phyloP scores from a whole-genome alignment of 2,797 vertebrate genomes.

The Muscicapa comitata region DNA sequence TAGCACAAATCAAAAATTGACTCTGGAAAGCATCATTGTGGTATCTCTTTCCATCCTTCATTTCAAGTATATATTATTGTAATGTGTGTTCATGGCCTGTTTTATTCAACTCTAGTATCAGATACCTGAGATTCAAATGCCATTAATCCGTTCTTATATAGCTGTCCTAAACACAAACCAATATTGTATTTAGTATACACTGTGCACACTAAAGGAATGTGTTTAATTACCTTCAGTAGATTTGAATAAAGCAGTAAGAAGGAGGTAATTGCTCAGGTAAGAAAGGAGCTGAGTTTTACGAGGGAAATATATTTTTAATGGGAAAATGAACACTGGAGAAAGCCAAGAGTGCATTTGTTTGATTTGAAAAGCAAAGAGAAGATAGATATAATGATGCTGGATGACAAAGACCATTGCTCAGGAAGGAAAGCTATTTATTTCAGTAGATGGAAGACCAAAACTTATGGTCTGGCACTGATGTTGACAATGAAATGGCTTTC shows the following conservation, averaged over 20 bases:
- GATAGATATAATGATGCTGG: background rate
- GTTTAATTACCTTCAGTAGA: conserved; percentile 18
- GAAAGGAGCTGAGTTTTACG: background rate
- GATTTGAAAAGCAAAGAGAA: background rate
- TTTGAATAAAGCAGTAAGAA: background rate
- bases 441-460: background rate
- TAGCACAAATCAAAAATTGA: conserved; percentile 1
- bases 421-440: background rate
- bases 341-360: background rate
- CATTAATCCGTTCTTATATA: background rate
- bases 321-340: background rate
- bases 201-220: background rate
- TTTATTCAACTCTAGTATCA: conserved; percentile 20
- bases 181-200: background rate
- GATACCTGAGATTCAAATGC: conserved; percentile 17
- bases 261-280: background rate
- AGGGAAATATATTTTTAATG: background rate
- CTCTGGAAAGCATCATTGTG: conserved; percentile 18
- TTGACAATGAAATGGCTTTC: background rate
- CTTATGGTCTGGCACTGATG: background rate
- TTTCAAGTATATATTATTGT: conserved; percentile 29
- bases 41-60: background rate
- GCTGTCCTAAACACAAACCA: conserved; percentile 19
- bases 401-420: background rate
- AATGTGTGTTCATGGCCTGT: conserved; percentile 2